Percentiles rank a stretch among this genome's conserved stretches.
Conservation (phyloP, 2,888 invertebrate genomes). For the Drosophila percnosoma region DNA sequence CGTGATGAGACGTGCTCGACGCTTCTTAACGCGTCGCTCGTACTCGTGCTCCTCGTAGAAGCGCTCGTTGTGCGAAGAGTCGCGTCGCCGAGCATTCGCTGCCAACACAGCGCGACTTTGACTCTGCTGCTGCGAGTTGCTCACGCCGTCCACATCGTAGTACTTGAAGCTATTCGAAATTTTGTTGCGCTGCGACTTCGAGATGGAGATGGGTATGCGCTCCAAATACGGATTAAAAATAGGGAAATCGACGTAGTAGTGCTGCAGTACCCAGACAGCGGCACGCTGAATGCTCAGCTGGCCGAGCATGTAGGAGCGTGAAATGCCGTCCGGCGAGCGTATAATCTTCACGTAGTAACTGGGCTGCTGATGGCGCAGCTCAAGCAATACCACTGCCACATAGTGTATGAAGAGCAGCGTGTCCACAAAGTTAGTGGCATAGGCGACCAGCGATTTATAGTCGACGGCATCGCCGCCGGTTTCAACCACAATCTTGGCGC, state of each 20-base stretch:
- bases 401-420: constrained; percentile 97
- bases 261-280: constrained; percentile 96
- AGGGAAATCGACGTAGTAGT: constrained; percentile 97
- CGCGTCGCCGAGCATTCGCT: constrained; percentile 92
- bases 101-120: constrained; percentile 90
- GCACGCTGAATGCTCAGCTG: constrained; percentile 97
- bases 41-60: constrained; percentile 99
- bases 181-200: constrained; percentile 91
- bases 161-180: constrained; percentile 94
- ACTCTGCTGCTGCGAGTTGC: constrained; percentile 88
- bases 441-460: constrained; percentile 95
- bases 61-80: constrained; percentile 97
- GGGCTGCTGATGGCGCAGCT: constrained; percentile 96
- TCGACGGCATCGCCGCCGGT: constrained; percentile 91
- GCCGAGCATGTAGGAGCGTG: constrained; percentile 94
- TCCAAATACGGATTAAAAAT: constrained; percentile 98
- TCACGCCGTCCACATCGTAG: constrained; percentile 97
- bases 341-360: constrained; percentile 95
- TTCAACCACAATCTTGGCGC: constrained; percentile 91
- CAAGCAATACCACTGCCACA: constrained; percentile 95
- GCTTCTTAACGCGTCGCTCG: constrained; percentile 95
- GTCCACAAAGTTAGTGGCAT: constrained; percentile 96
- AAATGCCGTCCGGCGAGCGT: constrained; percentile 97
- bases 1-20: constrained; percentile 94
- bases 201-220: constrained; percentile 93